Percentiles rank a stretch among this genome's conserved stretches.
phyloP scores from a whole-genome alignment of 2,113 vertebrate species.

The Thomomys bottae region DNA sequence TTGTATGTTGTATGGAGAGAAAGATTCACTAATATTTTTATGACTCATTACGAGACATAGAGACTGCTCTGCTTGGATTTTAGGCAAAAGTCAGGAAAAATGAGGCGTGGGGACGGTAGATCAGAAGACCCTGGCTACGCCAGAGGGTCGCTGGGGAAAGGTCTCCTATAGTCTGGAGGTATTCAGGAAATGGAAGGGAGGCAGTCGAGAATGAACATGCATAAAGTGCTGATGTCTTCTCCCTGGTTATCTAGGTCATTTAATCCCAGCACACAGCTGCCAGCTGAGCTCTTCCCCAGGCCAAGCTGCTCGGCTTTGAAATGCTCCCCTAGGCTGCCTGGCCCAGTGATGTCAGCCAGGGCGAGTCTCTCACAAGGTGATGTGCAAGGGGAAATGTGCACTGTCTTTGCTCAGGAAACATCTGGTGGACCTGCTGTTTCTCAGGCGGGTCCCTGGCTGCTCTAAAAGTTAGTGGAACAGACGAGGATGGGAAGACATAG shows the following conservation, averaged over 20 bases:
- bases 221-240: constrained; percentile 50
- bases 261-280: constrained; percentile 53
- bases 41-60: background rate
- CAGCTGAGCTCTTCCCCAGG: constrained; percentile 52
- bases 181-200: background rate
- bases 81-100: background rate
- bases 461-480: constrained; percentile 82
- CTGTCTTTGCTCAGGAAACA: constrained; percentile 89
- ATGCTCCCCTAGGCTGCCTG: constrained; percentile 74
- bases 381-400: constrained; percentile 82
- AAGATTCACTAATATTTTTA: background rate
- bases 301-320: constrained; percentile 65
- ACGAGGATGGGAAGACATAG: constrained; percentile 80
- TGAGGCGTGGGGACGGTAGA: background rate
- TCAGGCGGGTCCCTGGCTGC: constrained; percentile 73
- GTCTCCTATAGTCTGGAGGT: background rate
- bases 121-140: background rate
- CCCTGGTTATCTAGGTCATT: constrained; percentile 52
- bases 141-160: accelerated
- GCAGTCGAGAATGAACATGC: background rate
- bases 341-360: constrained; percentile 75
- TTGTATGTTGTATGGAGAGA: background rate
- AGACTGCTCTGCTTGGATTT: background rate
- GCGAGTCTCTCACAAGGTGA: constrained; percentile 80
- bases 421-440: constrained; percentile 83